Evolutionary conservation across 2,888 invertebrate genomes (phyloP).

Genomic region (Pyrgus malvae): DNA sequence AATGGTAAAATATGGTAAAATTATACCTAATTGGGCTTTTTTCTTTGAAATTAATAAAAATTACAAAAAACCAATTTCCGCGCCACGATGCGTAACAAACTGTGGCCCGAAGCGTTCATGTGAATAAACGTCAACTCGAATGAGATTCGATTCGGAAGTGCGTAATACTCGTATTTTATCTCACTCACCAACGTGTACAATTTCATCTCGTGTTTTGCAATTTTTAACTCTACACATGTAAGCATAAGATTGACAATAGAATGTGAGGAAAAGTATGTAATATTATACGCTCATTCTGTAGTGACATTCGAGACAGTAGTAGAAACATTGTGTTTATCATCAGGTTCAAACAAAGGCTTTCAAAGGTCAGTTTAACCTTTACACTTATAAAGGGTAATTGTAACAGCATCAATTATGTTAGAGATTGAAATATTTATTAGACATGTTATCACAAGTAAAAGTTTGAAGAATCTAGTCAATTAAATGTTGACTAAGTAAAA

Average conservation of each 20-base stretch:
- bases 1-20: too few relatives aligned
- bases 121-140: background rate
- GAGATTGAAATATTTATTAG: background rate
- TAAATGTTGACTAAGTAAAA: background rate
- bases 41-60: too few relatives aligned
- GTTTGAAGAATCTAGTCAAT: background rate
- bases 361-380: background rate
- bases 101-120: background rate
- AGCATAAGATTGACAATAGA: background rate
- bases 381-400: background rate
- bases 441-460: background rate
- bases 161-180: background rate
- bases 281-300: background rate
- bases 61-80: too few relatives aligned
- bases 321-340: background rate
- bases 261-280: background rate
- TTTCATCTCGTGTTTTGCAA: background rate
- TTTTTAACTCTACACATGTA: background rate
- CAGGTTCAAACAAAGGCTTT: constrained; percentile 1
- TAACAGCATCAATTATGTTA: background rate
- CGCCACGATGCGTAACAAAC: too few relatives aligned
- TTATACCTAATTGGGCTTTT: too few relatives aligned
- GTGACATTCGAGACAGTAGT: background rate
- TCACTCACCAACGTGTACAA: background rate
- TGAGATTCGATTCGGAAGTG: constrained; percentile 2